phyloP scores from a whole-genome alignment of 2,113 vertebrate species.

The Phrynosoma blainvillii region DNA sequence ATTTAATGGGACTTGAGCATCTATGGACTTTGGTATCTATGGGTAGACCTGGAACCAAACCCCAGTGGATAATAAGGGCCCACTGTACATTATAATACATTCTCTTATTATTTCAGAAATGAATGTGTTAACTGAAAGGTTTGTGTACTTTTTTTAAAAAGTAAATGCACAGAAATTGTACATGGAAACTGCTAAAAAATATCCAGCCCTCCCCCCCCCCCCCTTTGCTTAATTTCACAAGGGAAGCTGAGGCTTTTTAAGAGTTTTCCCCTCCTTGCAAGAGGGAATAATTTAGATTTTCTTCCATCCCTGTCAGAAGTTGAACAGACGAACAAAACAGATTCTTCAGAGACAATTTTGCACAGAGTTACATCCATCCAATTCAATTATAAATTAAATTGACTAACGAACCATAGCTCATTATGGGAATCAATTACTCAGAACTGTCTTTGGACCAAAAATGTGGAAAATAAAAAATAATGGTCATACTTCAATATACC shows the following conservation, averaged over 20 bases:
- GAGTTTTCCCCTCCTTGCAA: slow-evolving; percentile 76
- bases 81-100: neutral
- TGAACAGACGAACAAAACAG: slow-evolving; percentile 90
- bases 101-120: slow-evolving; percentile 59
- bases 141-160: slow-evolving; percentile 74
- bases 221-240: slow-evolving; percentile 78
- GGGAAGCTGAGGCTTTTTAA: slow-evolving; percentile 80
- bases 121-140: slow-evolving; percentile 78
- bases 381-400: slow-evolving; percentile 97
- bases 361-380: slow-evolving; percentile 91
- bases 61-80: no score
- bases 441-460: slow-evolving; percentile 91
- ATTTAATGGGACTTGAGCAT: no score
- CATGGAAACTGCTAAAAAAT: slow-evolving; percentile 82
- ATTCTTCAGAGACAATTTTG: slow-evolving; percentile 90
- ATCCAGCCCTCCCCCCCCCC: slow-evolving; percentile 69
- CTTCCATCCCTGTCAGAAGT: slow-evolving; percentile 84
- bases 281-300: slow-evolving; percentile 86
- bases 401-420: slow-evolving; percentile 95
- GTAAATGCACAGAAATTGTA: slow-evolving; percentile 80
- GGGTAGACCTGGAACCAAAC: no score
- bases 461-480: slow-evolving; percentile 90
- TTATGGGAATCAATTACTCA: slow-evolving; percentile 95
- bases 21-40: no score
- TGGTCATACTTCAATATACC: slow-evolving; percentile 88